Evolutionary conservation across 1,140 invertebrate genomes (phyloP).

Genomic region (Saccostrea echinata): DNA sequence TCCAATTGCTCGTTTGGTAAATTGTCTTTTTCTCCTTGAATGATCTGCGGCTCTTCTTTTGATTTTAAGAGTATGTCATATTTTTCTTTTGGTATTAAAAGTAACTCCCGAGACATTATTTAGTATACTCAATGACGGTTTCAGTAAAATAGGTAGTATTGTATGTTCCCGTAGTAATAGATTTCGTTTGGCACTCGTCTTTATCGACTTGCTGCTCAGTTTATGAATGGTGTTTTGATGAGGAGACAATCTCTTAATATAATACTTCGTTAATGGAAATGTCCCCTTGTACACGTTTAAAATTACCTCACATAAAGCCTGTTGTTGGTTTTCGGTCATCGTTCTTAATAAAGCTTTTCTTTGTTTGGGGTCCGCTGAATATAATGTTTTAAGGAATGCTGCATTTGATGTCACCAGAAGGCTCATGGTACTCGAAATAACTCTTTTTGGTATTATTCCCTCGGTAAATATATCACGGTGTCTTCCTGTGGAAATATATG

Average conservation of each 20-base stretch:
- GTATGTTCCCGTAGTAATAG: background rate
- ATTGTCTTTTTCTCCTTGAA: background rate
- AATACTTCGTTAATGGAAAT: background rate
- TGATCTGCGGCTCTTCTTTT: background rate
- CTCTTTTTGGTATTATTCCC: too few relatives aligned
- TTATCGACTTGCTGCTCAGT: background rate
- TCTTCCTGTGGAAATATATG: constrained; percentile 2
- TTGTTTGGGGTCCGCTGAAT: background rate
- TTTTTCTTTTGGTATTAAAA: constrained; percentile 43
- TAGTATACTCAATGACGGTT: constrained; percentile 7
- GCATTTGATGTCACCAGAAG: constrained; percentile 23
- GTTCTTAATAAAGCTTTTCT: constrained; percentile 35
- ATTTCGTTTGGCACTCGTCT: background rate
- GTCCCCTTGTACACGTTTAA: constrained; percentile 1
- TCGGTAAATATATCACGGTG: background rate
- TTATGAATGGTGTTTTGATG: background rate
- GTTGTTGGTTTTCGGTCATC: background rate
- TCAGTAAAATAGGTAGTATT: constrained; percentile 1
- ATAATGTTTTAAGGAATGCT: constrained; percentile 25
- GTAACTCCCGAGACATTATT: constrained; percentile 33
- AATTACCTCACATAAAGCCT: background rate
- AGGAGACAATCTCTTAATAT: background rate
- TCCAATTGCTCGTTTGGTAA: background rate
- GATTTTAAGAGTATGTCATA: background rate
- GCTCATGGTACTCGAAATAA: constrained; percentile 20